Base-by-base conservation (phyloP, 2,888 invertebrate species). In the Onthophagus sagittarius region DNA sequence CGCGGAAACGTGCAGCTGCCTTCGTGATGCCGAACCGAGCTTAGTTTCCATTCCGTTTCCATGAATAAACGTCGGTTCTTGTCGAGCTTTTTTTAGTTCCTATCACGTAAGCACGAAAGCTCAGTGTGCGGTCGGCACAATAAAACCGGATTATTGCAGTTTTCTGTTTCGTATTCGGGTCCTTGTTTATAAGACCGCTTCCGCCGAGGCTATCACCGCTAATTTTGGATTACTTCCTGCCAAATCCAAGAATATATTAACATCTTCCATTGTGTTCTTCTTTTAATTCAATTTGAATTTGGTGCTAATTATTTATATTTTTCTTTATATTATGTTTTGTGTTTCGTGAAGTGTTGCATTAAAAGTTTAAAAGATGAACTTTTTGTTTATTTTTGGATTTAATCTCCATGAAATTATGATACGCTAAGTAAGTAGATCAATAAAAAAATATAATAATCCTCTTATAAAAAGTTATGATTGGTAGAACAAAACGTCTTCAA, bases 1-100 rank as follows among this genome's bases (percentile, higher is more conserved):
- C 63, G 11, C 67, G 72, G 73, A 77, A 79, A 78, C 78, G 79
- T 81, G 81, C 83, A 83, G 83, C 82, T 83, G 83, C 82, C 81
- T 67, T 32, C 13, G 23, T 7, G 14, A 53, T 53, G 11, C 39
- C 39, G 39, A 53, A 53, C 9, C 11, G 39, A 53, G 15, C 23
- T 67, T 32, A 67, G 67, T 67, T 23, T 31, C 15, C 67, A 4
- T 67, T 67, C 23, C 31, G 31, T 31, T n/a, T 32, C 23, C 67
- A 53, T 11, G 39, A 53, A 53, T 53, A 53, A 1, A 53, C 39
- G 23, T 23, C 23, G 39, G 11, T 53, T 11, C 4, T 53, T 11
- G 39, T 4, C 39, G 39, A 53, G 39, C 39, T 53, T 53, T 23
- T 23, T 53, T 53, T 9, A 53, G 39, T 53, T 53, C 39, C 39